A percentile compares a stretch with the other conserved stretches of the same genome.
Conservation (phyloP, 2,797 vertebrate genomes). For the Cossypha heuglini region DNA sequence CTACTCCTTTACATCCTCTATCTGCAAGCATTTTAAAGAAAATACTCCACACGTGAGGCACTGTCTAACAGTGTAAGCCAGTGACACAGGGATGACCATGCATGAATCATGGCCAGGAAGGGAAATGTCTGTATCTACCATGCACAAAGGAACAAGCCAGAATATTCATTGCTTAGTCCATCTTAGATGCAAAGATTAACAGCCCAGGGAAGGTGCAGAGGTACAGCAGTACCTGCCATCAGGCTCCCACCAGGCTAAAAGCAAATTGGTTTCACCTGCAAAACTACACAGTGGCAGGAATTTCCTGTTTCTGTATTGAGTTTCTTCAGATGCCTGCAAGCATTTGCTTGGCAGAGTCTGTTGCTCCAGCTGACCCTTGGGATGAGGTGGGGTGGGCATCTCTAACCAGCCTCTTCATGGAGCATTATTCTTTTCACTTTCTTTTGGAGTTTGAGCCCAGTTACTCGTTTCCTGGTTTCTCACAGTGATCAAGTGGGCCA, state of each 20-base stretch:
- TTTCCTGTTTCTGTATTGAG: neutral
- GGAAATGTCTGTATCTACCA: neutral
- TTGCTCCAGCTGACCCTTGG: neutral
- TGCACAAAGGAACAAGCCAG: neutral
- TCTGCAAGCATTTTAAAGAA: neutral
- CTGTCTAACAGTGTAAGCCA: fast-evolving
- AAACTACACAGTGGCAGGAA: neutral
- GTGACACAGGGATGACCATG: neutral
- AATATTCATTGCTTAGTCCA: neutral
- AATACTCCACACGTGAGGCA: neutral
- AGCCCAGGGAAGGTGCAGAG: neutral
- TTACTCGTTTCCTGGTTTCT: neutral
- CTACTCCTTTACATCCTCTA: neutral
- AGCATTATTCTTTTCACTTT: neutral
- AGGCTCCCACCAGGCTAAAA: neutral
- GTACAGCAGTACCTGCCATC: neutral
- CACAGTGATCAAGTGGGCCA: neutral
- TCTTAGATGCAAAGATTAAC: neutral
- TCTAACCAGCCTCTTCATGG: fast-evolving
- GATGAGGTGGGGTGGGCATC: neutral
- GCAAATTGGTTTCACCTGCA: neutral
- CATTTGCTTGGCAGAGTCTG: neutral
- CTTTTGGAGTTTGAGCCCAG: neutral
- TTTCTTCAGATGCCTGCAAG: neutral
- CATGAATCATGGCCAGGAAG: neutral